Evolutionary conservation across 1,140 invertebrate species (phyloP).

Genomic region (Drosophila teissieri): DNA sequence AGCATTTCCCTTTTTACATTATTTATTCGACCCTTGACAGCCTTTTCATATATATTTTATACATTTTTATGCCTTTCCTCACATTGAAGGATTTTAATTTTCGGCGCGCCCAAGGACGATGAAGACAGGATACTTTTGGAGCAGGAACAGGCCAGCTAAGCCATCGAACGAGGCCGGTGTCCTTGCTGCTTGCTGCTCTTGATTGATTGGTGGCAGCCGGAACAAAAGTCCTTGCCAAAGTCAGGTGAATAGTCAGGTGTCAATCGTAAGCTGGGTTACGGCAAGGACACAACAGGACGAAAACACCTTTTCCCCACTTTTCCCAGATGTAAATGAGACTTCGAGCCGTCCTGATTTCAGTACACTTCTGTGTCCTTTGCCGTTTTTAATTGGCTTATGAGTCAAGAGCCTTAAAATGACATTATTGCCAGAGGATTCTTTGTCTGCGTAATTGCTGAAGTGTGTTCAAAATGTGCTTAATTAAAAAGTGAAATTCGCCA

Average conservation of each 20-base stretch:
- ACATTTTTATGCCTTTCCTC: conserved; percentile 48
- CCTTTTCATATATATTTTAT: conserved; percentile 56
- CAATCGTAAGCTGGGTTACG: conserved; percentile 35
- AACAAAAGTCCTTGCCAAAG: conserved; percentile 39
- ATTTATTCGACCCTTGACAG: conserved; percentile 56
- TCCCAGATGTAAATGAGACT: conserved; percentile 38
- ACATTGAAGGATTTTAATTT: conserved; percentile 53
- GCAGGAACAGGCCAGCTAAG: neutral
- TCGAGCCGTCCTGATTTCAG: conserved; percentile 3
- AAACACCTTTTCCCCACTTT: conserved; percentile 22
- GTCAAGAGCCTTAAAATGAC: conserved; percentile 36
- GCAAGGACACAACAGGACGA: neutral
- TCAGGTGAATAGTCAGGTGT: conserved; percentile 54
- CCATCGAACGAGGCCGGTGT: conserved; percentile 10
- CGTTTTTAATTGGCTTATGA: conserved; percentile 51
- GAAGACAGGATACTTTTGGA: neutral
- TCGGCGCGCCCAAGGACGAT: conserved; percentile 20
- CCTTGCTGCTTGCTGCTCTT: conserved; percentile 27
- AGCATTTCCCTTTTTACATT: conserved; percentile 52
- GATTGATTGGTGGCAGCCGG: conserved; percentile 40
- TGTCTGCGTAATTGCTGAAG: conserved; percentile 34
- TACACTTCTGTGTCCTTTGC: conserved; percentile 4
- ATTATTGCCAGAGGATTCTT: conserved; percentile 25
- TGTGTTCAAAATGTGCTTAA: conserved; percentile 25
- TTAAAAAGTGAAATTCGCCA: conserved; percentile 26